phyloP scores from a whole-genome alignment of 2,888 invertebrate genomes.

The Dorcus hopei region DNA sequence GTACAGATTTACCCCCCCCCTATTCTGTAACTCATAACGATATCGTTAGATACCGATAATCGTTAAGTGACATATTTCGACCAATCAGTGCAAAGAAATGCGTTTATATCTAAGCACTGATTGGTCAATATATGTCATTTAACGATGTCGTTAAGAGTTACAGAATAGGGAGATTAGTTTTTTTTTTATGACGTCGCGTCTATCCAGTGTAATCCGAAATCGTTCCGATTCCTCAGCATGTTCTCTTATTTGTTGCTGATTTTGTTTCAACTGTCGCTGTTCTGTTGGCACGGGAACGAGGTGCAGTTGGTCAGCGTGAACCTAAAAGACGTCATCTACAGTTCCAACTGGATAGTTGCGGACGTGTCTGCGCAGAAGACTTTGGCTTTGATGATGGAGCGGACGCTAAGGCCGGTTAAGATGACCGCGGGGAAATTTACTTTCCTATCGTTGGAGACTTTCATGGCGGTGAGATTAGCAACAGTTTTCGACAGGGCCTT shows the following conservation, averaged over 20 bases:
- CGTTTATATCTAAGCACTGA: too few relatives aligned
- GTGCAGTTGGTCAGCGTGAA: conserved; percentile 26
- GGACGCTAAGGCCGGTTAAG: conserved; percentile 50
- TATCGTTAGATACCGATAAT: too few relatives aligned
- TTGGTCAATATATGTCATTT: too few relatives aligned
- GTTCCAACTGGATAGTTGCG: conserved; percentile 28
- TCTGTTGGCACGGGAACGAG: conserved; percentile 32
- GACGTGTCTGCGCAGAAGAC: conserved; percentile 28
- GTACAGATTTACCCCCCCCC: too few relatives aligned
- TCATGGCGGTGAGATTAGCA: conserved; percentile 45
- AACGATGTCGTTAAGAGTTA: too few relatives aligned
- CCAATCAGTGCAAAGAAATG: too few relatives aligned
- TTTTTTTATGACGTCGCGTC: conserved; percentile 7
- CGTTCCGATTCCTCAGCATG: conserved; percentile 21
- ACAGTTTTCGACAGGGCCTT: not conserved
- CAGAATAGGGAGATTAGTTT: too few relatives aligned
- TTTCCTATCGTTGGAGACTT: conserved; percentile 52
- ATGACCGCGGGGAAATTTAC: conserved; percentile 53
- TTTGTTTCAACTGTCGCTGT: conserved; percentile 26
- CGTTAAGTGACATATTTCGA: too few relatives aligned
- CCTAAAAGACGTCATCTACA: conserved; percentile 29
- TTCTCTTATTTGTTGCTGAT: conserved; percentile 23
- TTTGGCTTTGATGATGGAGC: conserved; percentile 48
- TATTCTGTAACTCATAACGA: too few relatives aligned
- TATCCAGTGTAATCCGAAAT: conserved; percentile 12